Evolutionary conservation across 2,888 invertebrate species (phyloP).

Genomic region (Anagyrus pseudococci): DNA sequence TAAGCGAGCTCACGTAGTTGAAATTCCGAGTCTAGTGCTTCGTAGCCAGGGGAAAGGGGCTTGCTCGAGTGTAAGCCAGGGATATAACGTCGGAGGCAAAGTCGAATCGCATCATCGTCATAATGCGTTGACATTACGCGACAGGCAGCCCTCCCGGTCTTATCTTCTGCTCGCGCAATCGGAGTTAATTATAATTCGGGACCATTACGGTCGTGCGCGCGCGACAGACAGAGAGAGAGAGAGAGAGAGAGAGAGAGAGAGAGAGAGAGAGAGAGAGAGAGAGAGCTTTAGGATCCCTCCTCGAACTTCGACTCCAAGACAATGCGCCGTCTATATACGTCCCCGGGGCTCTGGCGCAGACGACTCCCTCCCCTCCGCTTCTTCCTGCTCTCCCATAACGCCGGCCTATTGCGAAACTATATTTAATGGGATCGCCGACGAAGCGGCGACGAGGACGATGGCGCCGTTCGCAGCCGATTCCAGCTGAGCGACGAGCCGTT

Average conservation of each 20-base stretch:
- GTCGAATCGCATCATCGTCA: background rate
- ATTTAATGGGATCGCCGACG: background rate
- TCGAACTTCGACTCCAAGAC: too few species aligned
- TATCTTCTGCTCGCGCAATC: slow-evolving; percentile 25
- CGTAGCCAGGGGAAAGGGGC: too few species aligned
- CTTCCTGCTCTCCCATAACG: slow-evolving; percentile 9
- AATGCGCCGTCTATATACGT: too few species aligned
- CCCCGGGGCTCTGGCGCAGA: too few species aligned
- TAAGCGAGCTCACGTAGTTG: too few species aligned
- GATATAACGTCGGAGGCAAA: background rate
- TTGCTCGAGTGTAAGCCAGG: too few species aligned
- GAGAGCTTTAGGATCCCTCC: too few species aligned
- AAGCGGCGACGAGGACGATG: too few species aligned
- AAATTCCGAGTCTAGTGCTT: too few species aligned
- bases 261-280: too few species aligned
- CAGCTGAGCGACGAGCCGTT: slow-evolving; percentile 17
- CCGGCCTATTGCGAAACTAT: slow-evolving; percentile 3
- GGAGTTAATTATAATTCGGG: slow-evolving; percentile 31
- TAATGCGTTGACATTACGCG: background rate
- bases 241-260: too few species aligned
- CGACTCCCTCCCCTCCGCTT: slow-evolving; percentile 14
- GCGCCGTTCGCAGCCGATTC: slow-evolving; percentile 40
- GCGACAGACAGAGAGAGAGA: background rate
- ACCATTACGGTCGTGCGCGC: slow-evolving; percentile 6
- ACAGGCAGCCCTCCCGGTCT: background rate